Conservation (phyloP, 2,888 invertebrate genomes). For the Dyspetes luteomarginatus region DNA sequence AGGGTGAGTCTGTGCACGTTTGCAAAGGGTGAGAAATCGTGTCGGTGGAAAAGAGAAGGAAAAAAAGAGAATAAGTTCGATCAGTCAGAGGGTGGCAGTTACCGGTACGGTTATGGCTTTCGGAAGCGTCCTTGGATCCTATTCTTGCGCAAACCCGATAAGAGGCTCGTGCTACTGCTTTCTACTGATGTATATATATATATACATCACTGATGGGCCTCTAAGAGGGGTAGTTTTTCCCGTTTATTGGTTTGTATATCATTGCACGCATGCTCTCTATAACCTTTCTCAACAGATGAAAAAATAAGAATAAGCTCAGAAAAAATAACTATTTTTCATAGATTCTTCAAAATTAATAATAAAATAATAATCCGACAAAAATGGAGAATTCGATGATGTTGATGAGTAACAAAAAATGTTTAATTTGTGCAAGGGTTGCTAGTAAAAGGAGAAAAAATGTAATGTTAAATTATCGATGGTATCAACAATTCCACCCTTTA, state of each 20-base stretch:
- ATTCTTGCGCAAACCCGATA: constrained; percentile 84
- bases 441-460: too few relatives aligned
- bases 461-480: too few relatives aligned
- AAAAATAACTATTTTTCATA: background rate
- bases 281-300: constrained; percentile 32
- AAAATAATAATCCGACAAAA: too few relatives aligned
- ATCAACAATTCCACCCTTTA: too few relatives aligned
- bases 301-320: background rate
- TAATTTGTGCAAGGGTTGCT: too few relatives aligned
- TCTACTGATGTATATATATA: constrained; percentile 20
- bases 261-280: constrained; percentile 71
- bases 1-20: constrained; percentile 35
- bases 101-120: constrained; percentile 84
- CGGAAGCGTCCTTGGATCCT: constrained; percentile 83
- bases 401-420: too few relatives aligned
- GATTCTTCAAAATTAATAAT: background rate
- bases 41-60: constrained; percentile 31
- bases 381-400: too few relatives aligned
- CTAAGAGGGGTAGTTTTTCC: constrained; percentile 55
- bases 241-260: constrained; percentile 70
- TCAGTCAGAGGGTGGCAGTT: constrained; percentile 83
- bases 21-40: constrained; percentile 64
- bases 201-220: constrained; percentile 12
- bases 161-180: constrained; percentile 73
- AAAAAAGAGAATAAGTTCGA: constrained; percentile 81